phyloP scores from a whole-genome alignment of 2,113 vertebrate species.

The Uropsilus gracilis region DNA sequence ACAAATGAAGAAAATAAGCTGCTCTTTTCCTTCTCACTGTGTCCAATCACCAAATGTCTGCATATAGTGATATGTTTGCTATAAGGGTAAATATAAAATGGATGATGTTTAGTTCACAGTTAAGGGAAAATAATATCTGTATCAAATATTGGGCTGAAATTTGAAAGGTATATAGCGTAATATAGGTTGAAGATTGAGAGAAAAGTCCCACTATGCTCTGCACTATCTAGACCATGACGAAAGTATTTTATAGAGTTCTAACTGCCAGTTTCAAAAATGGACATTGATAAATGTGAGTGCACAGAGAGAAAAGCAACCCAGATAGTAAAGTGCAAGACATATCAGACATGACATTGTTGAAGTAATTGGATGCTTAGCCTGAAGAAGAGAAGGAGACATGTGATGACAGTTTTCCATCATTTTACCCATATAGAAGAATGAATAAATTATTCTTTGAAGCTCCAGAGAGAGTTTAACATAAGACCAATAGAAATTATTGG shows the following conservation, averaged over 20 bases:
- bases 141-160: neutral
- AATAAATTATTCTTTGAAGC: neutral
- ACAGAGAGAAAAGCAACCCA: neutral
- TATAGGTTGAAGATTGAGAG: neutral
- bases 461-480: neutral
- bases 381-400: neutral
- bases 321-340: neutral
- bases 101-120: neutral
- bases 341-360: neutral
- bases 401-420: neutral
- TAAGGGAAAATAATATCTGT: neutral
- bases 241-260: conserved; percentile 15
- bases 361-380: neutral
- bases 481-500: neutral
- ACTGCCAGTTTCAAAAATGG: neutral
- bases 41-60: neutral
- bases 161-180: neutral
- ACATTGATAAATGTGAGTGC: neutral
- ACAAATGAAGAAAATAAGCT: neutral
- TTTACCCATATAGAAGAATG: neutral
- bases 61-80: neutral
- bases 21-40: neutral
- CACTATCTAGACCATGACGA: neutral
- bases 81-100: neutral
- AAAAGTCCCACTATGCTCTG: neutral